Evolutionary conservation across 1,140 invertebrate genomes (phyloP), one percentile per base, ranked within the genome.

Genomic region (Micrasema longulum): DNA sequence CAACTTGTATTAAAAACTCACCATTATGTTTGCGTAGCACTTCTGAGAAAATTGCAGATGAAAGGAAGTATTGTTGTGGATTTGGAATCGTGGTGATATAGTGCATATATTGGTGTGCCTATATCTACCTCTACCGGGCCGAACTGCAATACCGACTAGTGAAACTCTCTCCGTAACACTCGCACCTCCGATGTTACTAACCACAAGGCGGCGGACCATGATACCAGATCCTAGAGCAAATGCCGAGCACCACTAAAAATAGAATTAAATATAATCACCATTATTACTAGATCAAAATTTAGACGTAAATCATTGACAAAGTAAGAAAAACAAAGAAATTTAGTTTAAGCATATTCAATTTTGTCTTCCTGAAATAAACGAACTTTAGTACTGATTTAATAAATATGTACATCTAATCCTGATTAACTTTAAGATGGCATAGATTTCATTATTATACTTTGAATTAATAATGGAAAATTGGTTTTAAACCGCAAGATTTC

Each of bases 41-140:
- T 90, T 91, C 82, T 99, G 97, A 48, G 95, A 91, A 79, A 99
- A 92, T 77, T 96, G 91, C 67, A 99, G 84, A 47, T 89, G 90
- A 77, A 87, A 90, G 0, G 89, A 89, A 7, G 95, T 97, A 80
- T 92, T 90, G 83, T 99, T 99, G 79, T 98, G 94, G 45, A 99
- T 85, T 80, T 97, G 93, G 85, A 94, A 99, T 76, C 96, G 87
- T 31, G 97, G 96, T 3, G 95, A 93, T 71, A 99, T 88, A 9
- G 95, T 97, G 11, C 98, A 93, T 76, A 99, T 93, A 78, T 92
- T 94, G 1, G 97, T 98, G 76, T 93, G 90, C 41, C 92, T 86
- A 83, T 98, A 98, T 75, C 92, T 87, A 38, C 96, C 97, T 75
- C 92, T 89, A 0, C 96, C 97, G 38, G 90, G 88, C 60, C 93